These are phyloP conservation scores for Xerus rutilus DNA, from an alignment of 2,797 vertebrate species.

Conservation along the genomic window DNA sequence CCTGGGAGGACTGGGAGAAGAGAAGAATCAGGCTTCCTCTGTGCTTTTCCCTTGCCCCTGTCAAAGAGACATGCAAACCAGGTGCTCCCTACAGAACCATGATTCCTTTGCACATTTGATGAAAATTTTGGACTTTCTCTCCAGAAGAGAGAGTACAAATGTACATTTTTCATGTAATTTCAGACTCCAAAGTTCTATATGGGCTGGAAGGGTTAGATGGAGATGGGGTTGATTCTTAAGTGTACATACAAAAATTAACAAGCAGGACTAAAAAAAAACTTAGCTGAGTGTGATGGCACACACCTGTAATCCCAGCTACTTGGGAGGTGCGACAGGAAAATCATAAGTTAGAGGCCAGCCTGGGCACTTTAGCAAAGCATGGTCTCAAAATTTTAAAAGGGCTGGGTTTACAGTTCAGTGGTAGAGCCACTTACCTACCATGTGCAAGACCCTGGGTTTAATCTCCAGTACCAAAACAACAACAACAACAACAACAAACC, in stretches of 20 bases:
- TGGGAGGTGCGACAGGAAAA: not conserved
- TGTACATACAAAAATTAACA: conserved; percentile 20
- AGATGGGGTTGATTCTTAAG: conserved; percentile 14
- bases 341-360: not conserved
- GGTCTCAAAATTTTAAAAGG: not conserved
- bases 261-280: not conserved
- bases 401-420: too few species aligned
- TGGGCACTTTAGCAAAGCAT: not conserved
- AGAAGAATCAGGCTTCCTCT: not conserved
- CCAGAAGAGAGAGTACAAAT: conserved; percentile 5
- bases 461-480: too few species aligned
- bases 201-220: not conserved
- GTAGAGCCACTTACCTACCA: too few species aligned
- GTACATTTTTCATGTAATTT: not conserved
- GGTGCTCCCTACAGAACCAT: not conserved
- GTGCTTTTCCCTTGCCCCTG: not conserved
- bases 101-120: not conserved
- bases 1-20: not conserved
- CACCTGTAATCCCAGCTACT: not conserved
- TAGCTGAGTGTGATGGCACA: not conserved
- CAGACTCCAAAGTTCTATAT: not conserved
- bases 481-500: too few species aligned
- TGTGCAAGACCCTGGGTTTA: too few species aligned
- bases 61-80: not conserved
- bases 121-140: conserved; percentile 10